Conservation (phyloP, 2,113 vertebrate species). For the Monopterus albus region DNA sequence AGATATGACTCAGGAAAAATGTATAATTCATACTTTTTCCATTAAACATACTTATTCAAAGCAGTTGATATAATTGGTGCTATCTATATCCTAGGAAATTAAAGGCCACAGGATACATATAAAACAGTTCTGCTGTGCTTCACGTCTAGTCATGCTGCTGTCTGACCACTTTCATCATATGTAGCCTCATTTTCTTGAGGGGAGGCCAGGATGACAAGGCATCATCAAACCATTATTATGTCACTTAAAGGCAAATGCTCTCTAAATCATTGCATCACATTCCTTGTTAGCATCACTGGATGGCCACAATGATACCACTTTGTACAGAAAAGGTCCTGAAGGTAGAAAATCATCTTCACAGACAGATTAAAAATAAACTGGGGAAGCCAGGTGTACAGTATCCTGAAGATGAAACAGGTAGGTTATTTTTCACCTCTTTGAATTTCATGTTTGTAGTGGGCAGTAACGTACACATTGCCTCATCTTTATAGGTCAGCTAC, state of each 20-base stretch:
- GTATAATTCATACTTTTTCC: background rate
- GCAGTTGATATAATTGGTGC: background rate
- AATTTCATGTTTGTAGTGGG: constrained; percentile 8
- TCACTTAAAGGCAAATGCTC: constrained; percentile 25
- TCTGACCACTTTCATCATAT: constrained; percentile 32
- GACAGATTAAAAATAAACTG: constrained; percentile 26
- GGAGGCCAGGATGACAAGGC: constrained; percentile 37
- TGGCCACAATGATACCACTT: background rate
- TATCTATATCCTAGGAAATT: background rate
- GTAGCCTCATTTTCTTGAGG: constrained; percentile 8
- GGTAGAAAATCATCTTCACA: background rate
- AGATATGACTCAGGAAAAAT: background rate
- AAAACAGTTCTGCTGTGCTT: background rate
- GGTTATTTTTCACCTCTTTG: constrained; percentile 29
- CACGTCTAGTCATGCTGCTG: background rate
- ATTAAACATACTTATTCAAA: background rate
- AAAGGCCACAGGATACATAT: background rate
- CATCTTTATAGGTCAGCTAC: background rate
- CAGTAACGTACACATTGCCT: background rate
- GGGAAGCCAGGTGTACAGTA: constrained; percentile 3
- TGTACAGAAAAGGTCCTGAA: constrained; percentile 3
- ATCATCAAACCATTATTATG: constrained; percentile 25
- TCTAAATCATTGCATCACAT: constrained; percentile 22
- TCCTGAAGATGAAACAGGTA: constrained; percentile 4
- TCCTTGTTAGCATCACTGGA: background rate